Evolutionary conservation across 2,888 invertebrate genomes (phyloP), one percentile per base, ranked within the genome.

Genomic region (Atethmia centrago): DNA sequence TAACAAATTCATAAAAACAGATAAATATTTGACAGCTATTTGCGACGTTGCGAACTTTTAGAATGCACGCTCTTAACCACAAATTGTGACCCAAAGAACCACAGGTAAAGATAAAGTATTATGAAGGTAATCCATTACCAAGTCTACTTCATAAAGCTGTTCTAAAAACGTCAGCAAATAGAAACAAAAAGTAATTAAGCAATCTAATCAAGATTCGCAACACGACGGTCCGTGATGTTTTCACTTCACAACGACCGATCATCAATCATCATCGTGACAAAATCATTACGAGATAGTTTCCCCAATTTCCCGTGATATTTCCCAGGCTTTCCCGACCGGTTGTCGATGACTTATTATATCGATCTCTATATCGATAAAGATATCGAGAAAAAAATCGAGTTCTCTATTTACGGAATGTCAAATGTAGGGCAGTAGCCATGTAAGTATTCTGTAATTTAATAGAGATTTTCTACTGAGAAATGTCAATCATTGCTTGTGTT

Each of bases 241-340:
- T 80, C 85, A 77, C 80, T 67, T 69, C 61, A 71, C 85, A 87
- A 88, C 69, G 68, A 70, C n/a, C 61, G n/a, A 70, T 25, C 77
- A 77, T 85, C 68, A 71, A 77, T 85, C 82, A 74, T 36, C 28
- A 51, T 77, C 72, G 77, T 79, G 77, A 85, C 82, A 85, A 82
- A 83, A 80, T 80, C 78, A 73, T 86, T 82, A 84, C 45, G 36
- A 65, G 70, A 55, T 61, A 84, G 75, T 89, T 89, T 89, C 81
- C 84, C 80, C 71, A 85, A 83, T 86, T 86, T 83, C 85, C 84
- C 84, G 85, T 74, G 55, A 64, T 62, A 47, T 85, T 90, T 89
- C 90, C 85, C 89, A 90, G 82, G 88, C 89, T 89, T 90, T 89
- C 88, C 87, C 75, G 61, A 84, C 86, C 79, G 74, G 87, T 81